Evolutionary conservation across 35 echinoderm and acorn worm genomes (phyloP).

Genomic region (Anneissia japonica): DNA sequence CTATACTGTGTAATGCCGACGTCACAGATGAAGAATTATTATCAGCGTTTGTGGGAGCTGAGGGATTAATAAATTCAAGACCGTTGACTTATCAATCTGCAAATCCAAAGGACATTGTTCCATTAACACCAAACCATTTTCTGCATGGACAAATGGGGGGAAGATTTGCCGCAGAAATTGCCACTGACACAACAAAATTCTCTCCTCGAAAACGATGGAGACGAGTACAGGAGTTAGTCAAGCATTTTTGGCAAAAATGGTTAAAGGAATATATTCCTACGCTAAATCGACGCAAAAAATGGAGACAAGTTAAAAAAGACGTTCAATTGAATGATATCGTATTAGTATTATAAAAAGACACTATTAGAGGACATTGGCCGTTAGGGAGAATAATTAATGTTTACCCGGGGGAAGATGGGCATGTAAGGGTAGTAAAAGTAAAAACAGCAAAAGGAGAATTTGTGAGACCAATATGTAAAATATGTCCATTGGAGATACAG

Average conservation of each 20-base stretch:
- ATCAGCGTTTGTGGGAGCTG: neutral
- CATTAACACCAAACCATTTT: slow-evolving; percentile 35
- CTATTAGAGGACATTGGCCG: neutral
- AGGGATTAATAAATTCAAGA: slow-evolving; percentile 18
- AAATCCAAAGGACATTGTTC: neutral
- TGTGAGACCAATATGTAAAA: neutral
- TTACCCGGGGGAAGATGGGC: neutral
- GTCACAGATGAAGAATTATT: slow-evolving; percentile 24
- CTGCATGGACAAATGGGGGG: neutral
- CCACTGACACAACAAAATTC: neutral
- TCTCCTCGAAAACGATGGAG: slow-evolving; percentile 23
- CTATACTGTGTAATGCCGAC: slow-evolving; percentile 2
- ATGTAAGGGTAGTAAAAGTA: slow-evolving; percentile 27
- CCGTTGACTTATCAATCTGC: slow-evolving; percentile 31
- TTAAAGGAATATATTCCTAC: neutral
- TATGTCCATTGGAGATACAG: neutral
- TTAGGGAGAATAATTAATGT: neutral
- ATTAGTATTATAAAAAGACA: neutral
- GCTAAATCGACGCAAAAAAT: neutral
- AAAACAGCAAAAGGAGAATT: slow-evolving; percentile 4
- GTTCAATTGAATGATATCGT: neutral
- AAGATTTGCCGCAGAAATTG: slow-evolving; percentile 3
- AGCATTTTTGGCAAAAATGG: slow-evolving; percentile 27
- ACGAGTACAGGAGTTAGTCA: slow-evolving; percentile 15
- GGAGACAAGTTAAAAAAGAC: neutral